Percentiles rank a stretch among this genome's conserved stretches.
These are phyloP conservation scores for Galaxea fascicularis DNA, from an alignment of 92 coral and sea anemone genomes.

Conservation along the genomic window DNA sequence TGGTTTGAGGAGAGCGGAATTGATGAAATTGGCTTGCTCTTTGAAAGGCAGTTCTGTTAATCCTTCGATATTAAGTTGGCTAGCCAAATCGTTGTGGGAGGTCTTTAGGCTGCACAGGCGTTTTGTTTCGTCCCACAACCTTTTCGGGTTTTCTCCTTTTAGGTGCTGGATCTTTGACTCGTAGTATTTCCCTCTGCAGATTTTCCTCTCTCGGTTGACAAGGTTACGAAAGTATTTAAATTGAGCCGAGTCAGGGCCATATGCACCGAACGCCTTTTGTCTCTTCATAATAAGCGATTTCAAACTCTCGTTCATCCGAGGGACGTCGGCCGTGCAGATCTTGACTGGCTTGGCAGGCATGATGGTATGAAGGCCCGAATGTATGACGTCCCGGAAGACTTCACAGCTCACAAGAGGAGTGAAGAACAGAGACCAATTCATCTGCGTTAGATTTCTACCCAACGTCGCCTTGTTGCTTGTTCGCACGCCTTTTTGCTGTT, in stretches of 20 bases:
- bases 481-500: neutral
- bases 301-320: constrained; percentile 22
- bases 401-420: neutral
- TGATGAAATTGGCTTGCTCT: neutral
- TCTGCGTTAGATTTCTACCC: neutral
- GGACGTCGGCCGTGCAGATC: constrained; percentile 26
- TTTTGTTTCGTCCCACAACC: neutral
- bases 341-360: neutral
- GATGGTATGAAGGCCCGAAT: neutral
- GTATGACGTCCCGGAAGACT: constrained; percentile 2
- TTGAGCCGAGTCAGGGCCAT: neutral
- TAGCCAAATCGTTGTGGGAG: neutral
- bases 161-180: constrained; percentile 40
- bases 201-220: neutral
- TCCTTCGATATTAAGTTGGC: neutral
- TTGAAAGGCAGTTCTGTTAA: neutral
- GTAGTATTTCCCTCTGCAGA: neutral
- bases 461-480: constrained; percentile 1
- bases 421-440: constrained; percentile 8
- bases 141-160: constrained; percentile 44
- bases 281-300: constrained; percentile 27
- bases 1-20: neutral
- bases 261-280: constrained; percentile 22
- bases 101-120: neutral
- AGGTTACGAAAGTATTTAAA: neutral